Conservation (phyloP, 2,797 vertebrate genomes). For the Cuculus canorus region DNA sequence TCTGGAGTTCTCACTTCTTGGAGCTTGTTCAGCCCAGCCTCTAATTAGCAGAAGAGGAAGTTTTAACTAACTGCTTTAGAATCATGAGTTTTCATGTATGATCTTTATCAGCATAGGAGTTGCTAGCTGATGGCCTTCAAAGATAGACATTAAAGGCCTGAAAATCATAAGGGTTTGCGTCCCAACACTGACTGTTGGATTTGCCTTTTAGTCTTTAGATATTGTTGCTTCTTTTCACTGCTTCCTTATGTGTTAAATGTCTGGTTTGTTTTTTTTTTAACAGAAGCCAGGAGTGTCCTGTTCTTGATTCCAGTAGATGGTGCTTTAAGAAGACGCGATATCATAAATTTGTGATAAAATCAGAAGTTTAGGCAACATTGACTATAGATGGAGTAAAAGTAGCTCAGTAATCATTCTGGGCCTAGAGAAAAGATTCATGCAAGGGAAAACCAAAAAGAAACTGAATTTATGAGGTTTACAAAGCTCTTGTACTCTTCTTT, state of each 20-base stretch:
- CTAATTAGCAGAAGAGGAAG: not conserved
- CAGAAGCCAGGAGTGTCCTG: not conserved
- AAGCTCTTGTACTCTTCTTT: not conserved
- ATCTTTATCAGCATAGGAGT: not conserved
- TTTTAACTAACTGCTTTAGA: not conserved
- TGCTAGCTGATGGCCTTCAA: not conserved
- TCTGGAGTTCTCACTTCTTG: not conserved
- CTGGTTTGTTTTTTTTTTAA: accelerated
- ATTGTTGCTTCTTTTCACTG: not conserved
- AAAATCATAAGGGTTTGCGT: not conserved
- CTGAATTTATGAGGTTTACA: not conserved
- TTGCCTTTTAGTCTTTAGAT: not conserved
- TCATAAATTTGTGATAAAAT: not conserved
- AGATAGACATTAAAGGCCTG: not conserved
- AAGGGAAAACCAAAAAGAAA: not conserved
- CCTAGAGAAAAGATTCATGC: not conserved
- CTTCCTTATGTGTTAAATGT: not conserved
- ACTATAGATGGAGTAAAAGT: not conserved
- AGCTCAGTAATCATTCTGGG: not conserved
- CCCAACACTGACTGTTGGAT: not conserved
- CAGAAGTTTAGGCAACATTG: not conserved
- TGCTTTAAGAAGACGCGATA: not conserved
- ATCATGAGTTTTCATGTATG: not conserved
- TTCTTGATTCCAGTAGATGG: not conserved
- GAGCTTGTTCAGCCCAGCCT: not conserved